phyloP scores from a whole-genome alignment of 2,888 invertebrate genomes.

The Ctena decussata region DNA sequence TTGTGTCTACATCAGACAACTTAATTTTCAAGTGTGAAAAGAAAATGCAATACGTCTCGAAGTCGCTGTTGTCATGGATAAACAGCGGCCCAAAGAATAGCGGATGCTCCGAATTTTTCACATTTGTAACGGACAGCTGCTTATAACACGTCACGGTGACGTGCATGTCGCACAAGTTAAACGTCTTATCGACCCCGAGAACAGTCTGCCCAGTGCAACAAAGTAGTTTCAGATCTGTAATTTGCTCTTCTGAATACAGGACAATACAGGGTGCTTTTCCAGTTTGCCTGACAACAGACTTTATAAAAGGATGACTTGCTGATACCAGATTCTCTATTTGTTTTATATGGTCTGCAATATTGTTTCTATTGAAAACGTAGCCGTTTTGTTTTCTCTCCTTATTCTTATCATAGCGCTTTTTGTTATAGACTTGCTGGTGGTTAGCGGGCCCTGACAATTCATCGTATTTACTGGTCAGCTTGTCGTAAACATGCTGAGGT shows the following conservation, averaged over 20 bases:
- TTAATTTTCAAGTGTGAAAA: conserved; percentile 42
- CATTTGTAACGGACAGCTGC: conserved; percentile 7
- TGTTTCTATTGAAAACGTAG: not conserved
- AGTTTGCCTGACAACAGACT: conserved; percentile 16
- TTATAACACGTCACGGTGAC: too few relatives aligned
- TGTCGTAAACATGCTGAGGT: conserved; percentile 23
- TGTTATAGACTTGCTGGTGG: conserved; percentile 2
- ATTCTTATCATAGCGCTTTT: not conserved
- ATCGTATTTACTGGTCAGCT: conserved; percentile 14
- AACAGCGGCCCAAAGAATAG: conserved; percentile 45
- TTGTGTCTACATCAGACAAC: not conserved
- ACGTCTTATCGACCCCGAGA: conserved; percentile 56
- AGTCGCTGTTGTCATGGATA: conserved; percentile 24
- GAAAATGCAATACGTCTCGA: conserved; percentile 28
- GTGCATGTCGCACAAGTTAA: too few relatives aligned
- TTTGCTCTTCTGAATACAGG: conserved; percentile 51
- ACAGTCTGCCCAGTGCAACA: conserved; percentile 44
- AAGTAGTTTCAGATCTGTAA: conserved; percentile 43
- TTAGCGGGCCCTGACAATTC: conserved; percentile 1
- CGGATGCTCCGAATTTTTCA: conserved; percentile 17
- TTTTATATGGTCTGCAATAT: not conserved
- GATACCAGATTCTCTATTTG: conserved; percentile 18
- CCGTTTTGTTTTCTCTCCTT: not conserved
- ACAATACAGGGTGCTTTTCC: conserved; percentile 40
- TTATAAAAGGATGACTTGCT: conserved; percentile 20